Base-by-base conservation (phyloP, 2,888 invertebrate genomes). In the Hyposoter didymator region DNA sequence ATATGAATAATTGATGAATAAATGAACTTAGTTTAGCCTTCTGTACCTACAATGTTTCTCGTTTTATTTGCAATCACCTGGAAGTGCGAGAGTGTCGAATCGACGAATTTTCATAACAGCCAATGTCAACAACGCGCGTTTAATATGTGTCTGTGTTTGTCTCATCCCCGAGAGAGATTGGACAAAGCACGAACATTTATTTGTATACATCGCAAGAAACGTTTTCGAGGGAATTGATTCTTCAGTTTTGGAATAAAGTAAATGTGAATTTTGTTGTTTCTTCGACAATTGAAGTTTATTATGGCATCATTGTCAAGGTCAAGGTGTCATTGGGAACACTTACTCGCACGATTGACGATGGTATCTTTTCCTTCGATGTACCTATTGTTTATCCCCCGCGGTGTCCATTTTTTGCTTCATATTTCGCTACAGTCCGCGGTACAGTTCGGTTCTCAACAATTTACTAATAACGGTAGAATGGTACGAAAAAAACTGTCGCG, bases 1-100 rank as follows among this genome's bases (percentile, higher is more conserved):
- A 49, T 64, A 76, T 67, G 59, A 75, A 59, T 73, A 55, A 82
- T 78, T 78, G 78, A 76, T 75, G 59, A 86, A 81, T 81, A 69
- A 85, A 85, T 83, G 28, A 81, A 66, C 72, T 32, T 59, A 76
- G 55, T 78, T 62, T 49, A 70, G 35, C 52, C 49, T 72, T 72
- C 72, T 32, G 19, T 72, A n/a, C n/a, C n/a, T n/a, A 52, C 5
- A 45, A 69, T 47, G 17, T 72, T 12, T 10, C 0, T 19, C 55
- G 12, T 22, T 59, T 59, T 28, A 28, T 12, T 28, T 59, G 28
- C 52, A 8, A 14, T 28, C 14, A n/a, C n/a, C n/a, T 52, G n/a
- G 3, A 35, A 35, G 35, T 35, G 4, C 35, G n/a, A 39, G 10
- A 39, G 39, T 1, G 1, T 39, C 8, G 39, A 39, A 39, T 39